Percentiles rank a stretch among this genome's conserved stretches.
phyloP scores from a whole-genome alignment of 2,888 invertebrate species.

The Autographa pulchrina region DNA sequence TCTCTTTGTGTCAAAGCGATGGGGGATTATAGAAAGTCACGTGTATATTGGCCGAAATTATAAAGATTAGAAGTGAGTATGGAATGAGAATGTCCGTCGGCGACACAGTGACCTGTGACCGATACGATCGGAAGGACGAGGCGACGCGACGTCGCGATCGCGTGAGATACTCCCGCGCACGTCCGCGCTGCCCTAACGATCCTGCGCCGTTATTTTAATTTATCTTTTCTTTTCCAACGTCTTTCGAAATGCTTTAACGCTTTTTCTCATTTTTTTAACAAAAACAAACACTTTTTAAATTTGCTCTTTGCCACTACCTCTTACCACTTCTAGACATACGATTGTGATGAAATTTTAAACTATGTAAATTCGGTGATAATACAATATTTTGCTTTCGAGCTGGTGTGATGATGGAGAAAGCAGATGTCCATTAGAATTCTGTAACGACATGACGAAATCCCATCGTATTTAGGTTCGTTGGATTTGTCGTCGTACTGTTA shows the following conservation, averaged over 20 bases:
- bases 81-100: conserved; percentile 74
- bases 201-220: conserved; percentile 70
- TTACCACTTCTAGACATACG: no score
- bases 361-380: no score
- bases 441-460: no score
- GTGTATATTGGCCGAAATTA: conserved; percentile 65
- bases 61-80: conserved; percentile 68
- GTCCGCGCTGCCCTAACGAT: conserved; percentile 74
- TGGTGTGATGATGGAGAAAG: no score
- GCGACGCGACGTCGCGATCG: conserved; percentile 71
- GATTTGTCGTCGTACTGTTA: no score
- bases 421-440: no score
- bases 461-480: no score
- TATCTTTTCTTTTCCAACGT: conserved; percentile 64
- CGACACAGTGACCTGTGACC: conserved; percentile 77
- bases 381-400: neutral
- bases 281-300: neutral
- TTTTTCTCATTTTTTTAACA: conserved; percentile 34
- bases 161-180: conserved; percentile 81
- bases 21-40: conserved; percentile 63
- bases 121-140: conserved; percentile 74
- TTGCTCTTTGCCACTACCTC: no score
- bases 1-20: conserved; percentile 56
- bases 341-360: no score
- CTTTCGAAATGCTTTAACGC: conserved; percentile 46